A percentile compares a stretch with the other conserved stretches of the same genome.
These are phyloP conservation scores for Sylvicola cinctus DNA, from an alignment of 2,888 invertebrate genomes.

Conservation along the genomic window DNA sequence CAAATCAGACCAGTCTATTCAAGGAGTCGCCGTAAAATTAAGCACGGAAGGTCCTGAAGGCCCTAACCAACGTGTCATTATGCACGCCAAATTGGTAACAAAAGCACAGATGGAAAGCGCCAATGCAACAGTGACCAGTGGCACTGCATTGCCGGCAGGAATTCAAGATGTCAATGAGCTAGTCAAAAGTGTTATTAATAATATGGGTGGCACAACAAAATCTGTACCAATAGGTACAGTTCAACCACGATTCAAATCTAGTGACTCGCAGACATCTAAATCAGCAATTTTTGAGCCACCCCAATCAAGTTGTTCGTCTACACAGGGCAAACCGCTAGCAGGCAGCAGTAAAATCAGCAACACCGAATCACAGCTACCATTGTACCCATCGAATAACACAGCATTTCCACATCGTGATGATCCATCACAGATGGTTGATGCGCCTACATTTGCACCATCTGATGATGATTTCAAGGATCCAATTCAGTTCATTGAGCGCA, in stretches of 20 bases:
- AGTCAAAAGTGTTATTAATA: slow-evolving; percentile 17
- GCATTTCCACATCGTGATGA: slow-evolving; percentile 27
- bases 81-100: slow-evolving; percentile 41
- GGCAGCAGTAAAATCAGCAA: slow-evolving; percentile 3
- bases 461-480: slow-evolving; percentile 77
- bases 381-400: slow-evolving; percentile 22
- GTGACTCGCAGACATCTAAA: slow-evolving; percentile 5
- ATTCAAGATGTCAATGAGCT: slow-evolving; percentile 21
- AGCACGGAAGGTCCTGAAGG: slow-evolving; percentile 40
- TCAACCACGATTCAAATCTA: slow-evolving; percentile 27
- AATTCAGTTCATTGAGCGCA: slow-evolving; percentile 60
- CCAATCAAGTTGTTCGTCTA: neutral
- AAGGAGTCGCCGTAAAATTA: slow-evolving; percentile 41
- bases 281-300: neutral
- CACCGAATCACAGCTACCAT: slow-evolving; percentile 7
- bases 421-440: slow-evolving; percentile 40
- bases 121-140: slow-evolving; percentile 14
- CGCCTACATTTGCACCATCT: slow-evolving; percentile 60
- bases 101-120: slow-evolving; percentile 27
- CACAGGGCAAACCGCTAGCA: slow-evolving; percentile 5
- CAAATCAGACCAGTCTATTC: slow-evolving; percentile 26
- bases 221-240: slow-evolving; percentile 31
- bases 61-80: slow-evolving; percentile 36
- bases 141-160: slow-evolving; percentile 21
- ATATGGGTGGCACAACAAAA: slow-evolving; percentile 10